phyloP scores from a whole-genome alignment of 2,113 vertebrate genomes.

The Tursiops truncatus region DNA sequence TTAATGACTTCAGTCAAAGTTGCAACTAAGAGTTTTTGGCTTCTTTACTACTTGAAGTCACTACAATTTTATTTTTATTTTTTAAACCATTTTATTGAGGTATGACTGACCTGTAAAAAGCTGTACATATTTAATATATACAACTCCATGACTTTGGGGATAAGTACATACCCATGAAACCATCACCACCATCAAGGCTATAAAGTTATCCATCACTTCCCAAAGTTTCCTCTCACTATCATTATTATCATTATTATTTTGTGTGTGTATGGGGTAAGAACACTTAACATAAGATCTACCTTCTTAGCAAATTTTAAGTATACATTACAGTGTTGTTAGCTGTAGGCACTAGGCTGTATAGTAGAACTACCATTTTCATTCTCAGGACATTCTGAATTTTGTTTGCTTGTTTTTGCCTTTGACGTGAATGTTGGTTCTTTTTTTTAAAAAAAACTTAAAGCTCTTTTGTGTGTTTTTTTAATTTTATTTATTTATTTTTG shows the following conservation, averaged over 20 bases:
- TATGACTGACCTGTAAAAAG: background rate
- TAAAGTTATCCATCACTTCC: background rate
- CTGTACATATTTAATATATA: background rate
- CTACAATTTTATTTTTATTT: background rate
- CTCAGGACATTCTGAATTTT: background rate
- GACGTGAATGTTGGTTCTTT: background rate
- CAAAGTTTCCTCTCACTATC: background rate
- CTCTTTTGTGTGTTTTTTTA: too few relatives aligned
- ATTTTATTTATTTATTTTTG: too few relatives aligned
- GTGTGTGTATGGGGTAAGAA: background rate
- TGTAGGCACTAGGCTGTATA: background rate
- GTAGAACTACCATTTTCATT: background rate
- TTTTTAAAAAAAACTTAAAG: too few relatives aligned
- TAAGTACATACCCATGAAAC: background rate
- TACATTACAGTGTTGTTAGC: background rate
- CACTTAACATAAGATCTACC: background rate
- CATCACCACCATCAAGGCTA: background rate
- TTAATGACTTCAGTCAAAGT: background rate
- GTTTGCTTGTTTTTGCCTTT: background rate
- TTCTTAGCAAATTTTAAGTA: background rate
- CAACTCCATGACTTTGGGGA: background rate
- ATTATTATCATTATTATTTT: background rate
- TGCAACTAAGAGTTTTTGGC: background rate
- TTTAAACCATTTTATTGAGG: background rate
- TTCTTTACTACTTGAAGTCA: background rate